Base-by-base conservation (phyloP, 1,140 invertebrate genomes). In the Temnothorax nylanderi region DNA sequence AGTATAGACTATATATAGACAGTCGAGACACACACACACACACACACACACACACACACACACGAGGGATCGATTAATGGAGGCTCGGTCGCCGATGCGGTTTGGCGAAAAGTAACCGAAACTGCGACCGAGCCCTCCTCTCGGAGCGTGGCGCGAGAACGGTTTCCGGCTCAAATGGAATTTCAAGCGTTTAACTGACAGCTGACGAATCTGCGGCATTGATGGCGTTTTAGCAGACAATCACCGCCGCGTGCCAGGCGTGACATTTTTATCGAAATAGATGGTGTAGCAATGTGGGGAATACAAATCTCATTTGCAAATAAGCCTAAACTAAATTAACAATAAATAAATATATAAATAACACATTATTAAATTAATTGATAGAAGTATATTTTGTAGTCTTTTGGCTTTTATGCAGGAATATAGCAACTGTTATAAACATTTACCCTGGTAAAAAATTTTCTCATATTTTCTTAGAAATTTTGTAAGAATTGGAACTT, bases 51-150 rank as follows among this genome's bases (percentile, higher is more conserved):
- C n/a, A n/a, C n/a, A 91, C 56, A 77, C 82, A 82, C 21, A 1
- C 26, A 26, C 26, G 26, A 26, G 82, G 64, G 87, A 93, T 92
- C 90, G 91, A 92, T 92, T 92, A 92, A 92, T 91, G 91, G 92
- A 84, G 56, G 58, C 88, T 26, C 67, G 75, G 82, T 78, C 90
- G 90, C 75, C 89, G 87, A 87, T 91, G 92, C 72, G 91, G 91
- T 92, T 91, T 88, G 37, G 76, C 82, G 89, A 85, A 86, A 92
- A 92, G 89, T 87, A 91, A 90, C 86, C 87, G 87, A 85, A 88
- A 88, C 88, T 91, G 89, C 67, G 69, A 81, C 49, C 44, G 26
- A 47, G 47, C 11, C 18, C 80, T 26, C 18, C 80, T 26, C 26
- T 84, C 54, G 32, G 16, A 62, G 41, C 80, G 69, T 26, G 26